Conservation (phyloP, 2,888 invertebrate species). For the Diarsia mendica region DNA sequence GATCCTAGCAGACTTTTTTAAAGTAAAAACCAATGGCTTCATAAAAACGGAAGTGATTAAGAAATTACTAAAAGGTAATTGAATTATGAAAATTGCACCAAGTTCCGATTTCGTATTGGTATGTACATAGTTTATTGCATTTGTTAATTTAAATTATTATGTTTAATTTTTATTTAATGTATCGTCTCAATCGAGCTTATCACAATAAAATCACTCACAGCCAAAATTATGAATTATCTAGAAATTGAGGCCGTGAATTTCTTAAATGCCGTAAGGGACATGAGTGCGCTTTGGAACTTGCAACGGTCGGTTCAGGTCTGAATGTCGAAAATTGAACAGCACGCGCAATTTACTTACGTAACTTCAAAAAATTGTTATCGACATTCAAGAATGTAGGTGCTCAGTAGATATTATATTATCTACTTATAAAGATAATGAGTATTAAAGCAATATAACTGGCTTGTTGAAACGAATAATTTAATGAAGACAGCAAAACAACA, state of each 20-base stretch:
- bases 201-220: conserved; percentile 16
- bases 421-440: conserved; percentile 23
- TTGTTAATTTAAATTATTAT: conserved; percentile 39
- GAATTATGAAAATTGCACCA: conserved; percentile 23
- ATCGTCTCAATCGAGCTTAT: conserved; percentile 32
- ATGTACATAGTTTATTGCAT: conserved; percentile 60
- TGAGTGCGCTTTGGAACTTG: background rate
- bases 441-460: conserved; percentile 20
- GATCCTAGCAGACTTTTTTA: background rate
- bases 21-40: background rate
- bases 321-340: background rate
- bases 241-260: background rate
- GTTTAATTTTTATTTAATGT: conserved; percentile 21
- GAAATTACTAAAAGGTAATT: background rate
- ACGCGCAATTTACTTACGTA: background rate
- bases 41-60: background rate
- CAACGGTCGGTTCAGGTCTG: background rate
- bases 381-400: conserved; percentile 30
- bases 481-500: background rate
- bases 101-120: conserved; percentile 22
- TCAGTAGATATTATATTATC: conserved; percentile 36
- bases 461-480: conserved; percentile 20
- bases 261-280: background rate
- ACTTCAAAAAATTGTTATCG: background rate
- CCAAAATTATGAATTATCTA: conserved; percentile 33